Percentiles rank a stretch among this genome's conserved stretches.
phyloP scores from a whole-genome alignment of 2,113 vertebrate genomes.

The Pelvicachromis taeniatus region DNA sequence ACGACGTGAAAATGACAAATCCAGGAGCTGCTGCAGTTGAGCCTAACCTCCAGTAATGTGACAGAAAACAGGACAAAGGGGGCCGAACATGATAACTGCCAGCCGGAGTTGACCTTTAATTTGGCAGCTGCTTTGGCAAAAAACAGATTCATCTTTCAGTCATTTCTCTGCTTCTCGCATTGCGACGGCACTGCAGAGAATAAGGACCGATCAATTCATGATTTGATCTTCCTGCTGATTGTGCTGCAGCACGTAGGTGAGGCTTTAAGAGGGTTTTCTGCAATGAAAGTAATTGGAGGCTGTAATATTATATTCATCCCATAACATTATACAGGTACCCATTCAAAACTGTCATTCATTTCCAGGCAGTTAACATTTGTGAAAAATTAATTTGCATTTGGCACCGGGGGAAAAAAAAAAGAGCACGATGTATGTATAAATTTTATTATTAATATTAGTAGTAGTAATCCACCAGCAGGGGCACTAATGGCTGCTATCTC shows the following conservation, averaged over 20 bases:
- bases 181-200: background rate
- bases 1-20: background rate
- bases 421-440: accelerated
- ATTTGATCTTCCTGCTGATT: background rate
- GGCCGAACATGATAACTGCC: background rate
- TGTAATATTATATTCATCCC: background rate
- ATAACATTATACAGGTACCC: background rate
- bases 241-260: background rate
- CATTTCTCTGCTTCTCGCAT: background rate
- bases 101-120: background rate
- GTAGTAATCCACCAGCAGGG: constrained; percentile 24
- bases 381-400: constrained; percentile 28
- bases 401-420: background rate
- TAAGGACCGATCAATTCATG: background rate
- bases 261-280: background rate
- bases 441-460: background rate
- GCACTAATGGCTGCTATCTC: constrained; percentile 23
- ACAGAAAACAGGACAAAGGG: background rate
- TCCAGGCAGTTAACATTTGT: constrained; percentile 25
- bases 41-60: background rate
- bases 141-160: background rate
- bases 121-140: background rate
- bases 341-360: background rate
- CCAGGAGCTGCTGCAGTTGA: background rate
- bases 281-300: background rate